phyloP scores from a whole-genome alignment of 2,113 vertebrate species.

The Odocoileus virginianus region DNA sequence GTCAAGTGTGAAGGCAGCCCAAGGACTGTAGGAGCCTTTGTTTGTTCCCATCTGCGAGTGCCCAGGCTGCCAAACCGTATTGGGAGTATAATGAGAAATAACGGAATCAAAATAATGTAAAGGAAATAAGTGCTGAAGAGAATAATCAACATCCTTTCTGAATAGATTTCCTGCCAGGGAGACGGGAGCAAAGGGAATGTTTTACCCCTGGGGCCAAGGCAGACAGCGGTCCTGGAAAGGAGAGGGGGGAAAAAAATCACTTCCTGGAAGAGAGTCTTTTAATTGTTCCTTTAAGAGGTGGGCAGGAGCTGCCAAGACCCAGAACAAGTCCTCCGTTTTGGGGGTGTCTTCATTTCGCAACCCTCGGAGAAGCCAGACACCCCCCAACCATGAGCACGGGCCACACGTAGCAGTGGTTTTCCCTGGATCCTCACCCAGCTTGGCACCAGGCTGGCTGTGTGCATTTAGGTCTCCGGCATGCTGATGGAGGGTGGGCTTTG shows the following conservation, averaged over 20 bases:
- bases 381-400: fast-evolving
- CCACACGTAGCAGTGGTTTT: fast-evolving
- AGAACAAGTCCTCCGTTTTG: background rate
- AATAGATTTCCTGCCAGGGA: conserved; percentile 75
- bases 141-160: conserved; percentile 64
- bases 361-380: background rate
- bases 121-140: conserved; percentile 68
- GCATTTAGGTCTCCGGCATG: fast-evolving
- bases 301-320: background rate
- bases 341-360: conserved; percentile 9
- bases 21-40: background rate
- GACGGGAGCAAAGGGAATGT: conserved; percentile 57
- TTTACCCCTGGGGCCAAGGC: conserved; percentile 42
- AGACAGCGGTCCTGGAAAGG: conserved; percentile 70
- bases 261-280: conserved; percentile 70
- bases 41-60: conserved; percentile 46
- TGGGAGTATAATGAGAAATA: conserved; percentile 56
- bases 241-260: conserved; percentile 36
- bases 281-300: conserved; percentile 58
- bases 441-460: background rate
- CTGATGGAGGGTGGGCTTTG: background rate
- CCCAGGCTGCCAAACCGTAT: conserved; percentile 52
- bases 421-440: background rate
- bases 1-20: background rate
- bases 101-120: conserved; percentile 64